A percentile compares a stretch with the other conserved stretches of the same genome.
Conservation (phyloP, 2,113 vertebrate species). For the Vulpes ferrilata region DNA sequence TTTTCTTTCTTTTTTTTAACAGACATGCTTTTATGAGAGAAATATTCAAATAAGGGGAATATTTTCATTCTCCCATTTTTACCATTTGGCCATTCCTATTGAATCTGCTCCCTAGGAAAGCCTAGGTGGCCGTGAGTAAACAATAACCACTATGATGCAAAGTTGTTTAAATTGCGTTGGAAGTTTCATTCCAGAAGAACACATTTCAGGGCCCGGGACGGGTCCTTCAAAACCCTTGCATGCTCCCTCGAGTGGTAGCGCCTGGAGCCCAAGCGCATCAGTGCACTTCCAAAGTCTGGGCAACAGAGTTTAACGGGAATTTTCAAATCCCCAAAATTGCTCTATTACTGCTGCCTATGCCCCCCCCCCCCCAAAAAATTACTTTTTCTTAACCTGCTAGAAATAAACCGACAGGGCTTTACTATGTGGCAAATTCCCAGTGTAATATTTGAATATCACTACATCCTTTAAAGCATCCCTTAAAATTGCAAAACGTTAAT, state of each 20-base stretch:
- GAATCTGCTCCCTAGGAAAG: background rate
- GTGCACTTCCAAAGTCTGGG: background rate
- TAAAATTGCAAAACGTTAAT: background rate
- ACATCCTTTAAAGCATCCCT: background rate
- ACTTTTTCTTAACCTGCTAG: background rate
- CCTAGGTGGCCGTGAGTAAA: background rate
- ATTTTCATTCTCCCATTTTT: background rate
- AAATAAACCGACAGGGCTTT: background rate
- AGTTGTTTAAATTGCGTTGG: background rate
- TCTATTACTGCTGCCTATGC: background rate
- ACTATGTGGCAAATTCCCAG: background rate
- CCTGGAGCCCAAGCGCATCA: background rate
- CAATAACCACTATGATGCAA: background rate
- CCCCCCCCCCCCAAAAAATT: accelerated
- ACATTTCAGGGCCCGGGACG: background rate
- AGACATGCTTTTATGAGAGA: constrained; percentile 14
- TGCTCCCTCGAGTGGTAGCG: constrained; percentile 79
- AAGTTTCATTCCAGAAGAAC: accelerated
- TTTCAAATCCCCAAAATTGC: background rate
- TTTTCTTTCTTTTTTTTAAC: background rate
- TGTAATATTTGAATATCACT: background rate
- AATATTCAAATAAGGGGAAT: constrained; percentile 58
- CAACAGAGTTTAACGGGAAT: background rate
- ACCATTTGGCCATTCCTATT: background rate
- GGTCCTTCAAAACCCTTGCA: background rate